These are phyloP conservation scores for Danio kyathit DNA, from an alignment of 2,797 vertebrate genomes.

Conservation along the genomic window DNA sequence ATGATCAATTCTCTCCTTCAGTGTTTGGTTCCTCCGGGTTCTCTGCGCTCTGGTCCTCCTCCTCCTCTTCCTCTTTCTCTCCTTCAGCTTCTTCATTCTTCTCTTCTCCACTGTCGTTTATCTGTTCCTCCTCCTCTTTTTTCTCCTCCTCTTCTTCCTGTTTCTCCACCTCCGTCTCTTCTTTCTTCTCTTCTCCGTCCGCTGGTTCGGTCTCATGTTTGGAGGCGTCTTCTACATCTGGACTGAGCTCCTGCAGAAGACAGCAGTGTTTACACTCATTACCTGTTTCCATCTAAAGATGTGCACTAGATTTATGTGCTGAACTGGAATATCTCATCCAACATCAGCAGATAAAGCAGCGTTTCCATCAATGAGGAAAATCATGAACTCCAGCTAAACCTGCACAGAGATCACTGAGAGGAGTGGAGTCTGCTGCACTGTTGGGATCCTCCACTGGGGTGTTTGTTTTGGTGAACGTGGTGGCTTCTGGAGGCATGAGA, in stretches of 20 bases:
- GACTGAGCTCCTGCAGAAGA: background rate
- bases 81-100: background rate
- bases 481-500: too few species aligned
- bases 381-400: too few species aligned
- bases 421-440: too few species aligned
- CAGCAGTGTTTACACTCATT: too few species aligned
- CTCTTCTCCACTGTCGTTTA: background rate
- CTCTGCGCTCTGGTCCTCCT: background rate
- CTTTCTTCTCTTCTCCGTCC: slow-evolving; percentile 39
- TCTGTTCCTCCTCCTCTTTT: slow-evolving; percentile 3
- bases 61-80: background rate
- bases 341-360: too few species aligned
- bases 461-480: too few species aligned
- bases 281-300: too few species aligned
- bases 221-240: background rate
- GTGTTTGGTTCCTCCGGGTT: slow-evolving; percentile 7
- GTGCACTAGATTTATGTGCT: too few species aligned
- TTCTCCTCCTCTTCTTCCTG: slow-evolving; percentile 35
- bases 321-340: too few species aligned
- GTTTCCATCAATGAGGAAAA: too few species aligned
- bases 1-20: slow-evolving; percentile 5
- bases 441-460: too few species aligned
- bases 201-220: slow-evolving; percentile 62
- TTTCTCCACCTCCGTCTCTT: slow-evolving; percentile 44
- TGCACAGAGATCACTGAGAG: too few species aligned